These are phyloP conservation scores for Drosophila mauritiana DNA, from an alignment of 1,140 invertebrate species.

Conservation along the genomic window DNA sequence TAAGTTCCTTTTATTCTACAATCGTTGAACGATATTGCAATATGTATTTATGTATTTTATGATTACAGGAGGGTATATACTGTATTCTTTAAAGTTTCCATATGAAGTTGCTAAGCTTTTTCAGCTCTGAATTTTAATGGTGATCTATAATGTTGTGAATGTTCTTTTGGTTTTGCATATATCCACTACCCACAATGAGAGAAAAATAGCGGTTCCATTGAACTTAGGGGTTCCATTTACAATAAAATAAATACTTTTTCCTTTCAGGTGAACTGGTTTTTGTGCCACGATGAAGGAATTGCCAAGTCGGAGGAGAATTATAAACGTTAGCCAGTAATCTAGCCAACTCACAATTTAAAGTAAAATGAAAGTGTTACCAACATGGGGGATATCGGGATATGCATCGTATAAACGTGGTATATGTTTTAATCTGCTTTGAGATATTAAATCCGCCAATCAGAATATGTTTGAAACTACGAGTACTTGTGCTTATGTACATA, in stretches of 20 bases:
- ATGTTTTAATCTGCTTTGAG: slow-evolving; percentile 6
- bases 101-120: slow-evolving; percentile 18
- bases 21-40: slow-evolving; percentile 44
- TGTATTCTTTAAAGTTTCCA: slow-evolving; percentile 16
- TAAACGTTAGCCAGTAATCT: neutral
- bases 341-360: no score
- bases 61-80: slow-evolving; percentile 45
- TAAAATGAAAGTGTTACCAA: neutral
- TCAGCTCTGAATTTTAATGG: slow-evolving; percentile 20
- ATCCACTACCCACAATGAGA: slow-evolving; percentile 4
- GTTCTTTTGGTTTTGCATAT: neutral
- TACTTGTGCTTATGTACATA: slow-evolving; percentile 42
- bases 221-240: neutral
- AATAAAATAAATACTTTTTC: neutral
- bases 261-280: neutral
- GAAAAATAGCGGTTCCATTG: slow-evolving; percentile 1
- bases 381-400: slow-evolving; percentile 27
- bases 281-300: neutral
- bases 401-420: slow-evolving; percentile 49
- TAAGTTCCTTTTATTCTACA: slow-evolving; percentile 26
- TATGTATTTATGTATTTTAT: slow-evolving; percentile 44
- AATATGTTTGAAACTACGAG: slow-evolving; percentile 19
- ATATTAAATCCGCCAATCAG: slow-evolving; percentile 11
- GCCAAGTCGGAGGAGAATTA: slow-evolving; percentile 6
- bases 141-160: slow-evolving; percentile 12